These are phyloP conservation scores for Eira barbara DNA, from an alignment of 2,113 vertebrate genomes.

Conservation along the genomic window DNA sequence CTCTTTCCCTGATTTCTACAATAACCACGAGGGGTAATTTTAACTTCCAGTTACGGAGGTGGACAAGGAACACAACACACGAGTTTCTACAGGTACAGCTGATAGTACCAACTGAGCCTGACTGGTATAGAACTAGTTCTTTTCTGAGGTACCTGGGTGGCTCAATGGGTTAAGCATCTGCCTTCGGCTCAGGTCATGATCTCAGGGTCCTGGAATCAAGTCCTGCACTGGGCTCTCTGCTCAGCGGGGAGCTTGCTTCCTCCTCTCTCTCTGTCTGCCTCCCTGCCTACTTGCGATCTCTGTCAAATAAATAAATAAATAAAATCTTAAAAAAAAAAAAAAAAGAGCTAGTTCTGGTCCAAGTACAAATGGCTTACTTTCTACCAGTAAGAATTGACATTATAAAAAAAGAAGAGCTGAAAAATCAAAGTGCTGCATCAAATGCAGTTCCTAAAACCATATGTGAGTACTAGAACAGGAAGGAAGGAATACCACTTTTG, in stretches of 20 bases:
- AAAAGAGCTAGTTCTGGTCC: background rate
- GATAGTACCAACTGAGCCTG: background rate
- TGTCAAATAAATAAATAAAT: no score
- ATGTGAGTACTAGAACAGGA: background rate
- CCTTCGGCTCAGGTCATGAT: no score
- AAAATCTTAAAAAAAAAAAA: no score
- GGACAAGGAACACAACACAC: background rate
- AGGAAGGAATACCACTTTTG: background rate
- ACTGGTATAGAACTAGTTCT: background rate
- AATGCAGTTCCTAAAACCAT: background rate
- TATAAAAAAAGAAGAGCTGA: background rate
- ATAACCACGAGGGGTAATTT: background rate
- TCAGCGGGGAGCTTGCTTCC: no score
- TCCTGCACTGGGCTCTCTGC: accelerated
- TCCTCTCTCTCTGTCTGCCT: no score
- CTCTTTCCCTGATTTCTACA: background rate
- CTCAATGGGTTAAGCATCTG: no score
- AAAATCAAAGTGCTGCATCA: background rate
- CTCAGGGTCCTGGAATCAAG: no score
- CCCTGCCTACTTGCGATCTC: no score
- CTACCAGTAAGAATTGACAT: background rate
- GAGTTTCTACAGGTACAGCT: background rate
- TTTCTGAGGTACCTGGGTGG: no score
- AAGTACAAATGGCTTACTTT: background rate
- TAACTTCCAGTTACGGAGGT: background rate